phyloP scores from a whole-genome alignment of 2,113 vertebrate genomes.

The Pluvianellus socialis region DNA sequence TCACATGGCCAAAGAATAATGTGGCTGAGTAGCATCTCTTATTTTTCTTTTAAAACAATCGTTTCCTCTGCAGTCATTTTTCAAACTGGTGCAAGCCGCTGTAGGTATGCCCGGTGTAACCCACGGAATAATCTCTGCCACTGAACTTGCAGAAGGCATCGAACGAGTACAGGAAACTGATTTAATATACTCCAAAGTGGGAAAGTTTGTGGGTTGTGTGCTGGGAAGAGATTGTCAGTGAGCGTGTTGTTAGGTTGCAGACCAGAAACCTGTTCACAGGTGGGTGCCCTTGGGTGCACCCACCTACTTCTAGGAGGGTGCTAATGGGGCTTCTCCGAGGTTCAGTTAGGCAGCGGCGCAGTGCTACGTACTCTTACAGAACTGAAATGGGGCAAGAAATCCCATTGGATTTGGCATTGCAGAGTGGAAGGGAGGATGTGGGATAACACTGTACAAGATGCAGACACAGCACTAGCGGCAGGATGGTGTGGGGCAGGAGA shows the following conservation, averaged over 20 bases:
- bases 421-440: background rate
- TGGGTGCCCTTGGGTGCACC: background rate
- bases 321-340: background rate
- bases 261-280: background rate
- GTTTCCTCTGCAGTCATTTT: background rate
- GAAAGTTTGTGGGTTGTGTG: rapidly evolving
- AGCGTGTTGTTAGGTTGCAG: background rate
- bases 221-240: background rate
- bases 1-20: background rate
- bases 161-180: rapidly evolving
- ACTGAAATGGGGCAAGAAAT: background rate
- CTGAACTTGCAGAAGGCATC: background rate
- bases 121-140: background rate
- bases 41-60: background rate
- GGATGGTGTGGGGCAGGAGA: background rate
- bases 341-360: background rate
- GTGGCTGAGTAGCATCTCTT: background rate
- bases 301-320: background rate
- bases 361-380: background rate
- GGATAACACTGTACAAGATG: background rate
- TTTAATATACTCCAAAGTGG: background rate
- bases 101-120: background rate
- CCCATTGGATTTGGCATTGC: rapidly evolving
- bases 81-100: background rate
- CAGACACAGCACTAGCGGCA: background rate